Percentiles rank a stretch among this genome's conserved stretches.
Evolutionary conservation across 2,113 vertebrate species (phyloP).

Genomic region (Centropristis striata): DNA sequence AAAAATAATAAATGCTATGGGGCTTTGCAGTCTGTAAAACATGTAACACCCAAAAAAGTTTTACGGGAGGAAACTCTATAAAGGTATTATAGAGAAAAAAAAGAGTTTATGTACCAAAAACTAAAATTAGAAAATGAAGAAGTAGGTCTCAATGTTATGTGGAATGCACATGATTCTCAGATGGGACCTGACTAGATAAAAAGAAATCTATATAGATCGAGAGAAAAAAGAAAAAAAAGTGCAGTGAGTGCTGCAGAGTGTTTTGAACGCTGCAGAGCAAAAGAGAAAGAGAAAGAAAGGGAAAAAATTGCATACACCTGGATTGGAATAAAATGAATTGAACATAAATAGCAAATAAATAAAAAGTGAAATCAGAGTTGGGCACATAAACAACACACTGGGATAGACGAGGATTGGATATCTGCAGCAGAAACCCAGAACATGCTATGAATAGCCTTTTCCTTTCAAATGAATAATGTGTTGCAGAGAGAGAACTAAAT

Average conservation of each 20-base stretch:
- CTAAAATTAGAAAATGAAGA: slow-evolving; percentile 39
- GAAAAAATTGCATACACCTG: slow-evolving; percentile 1
- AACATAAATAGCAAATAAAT: slow-evolving; percentile 26
- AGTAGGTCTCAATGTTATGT: slow-evolving; percentile 25
- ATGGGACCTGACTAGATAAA: slow-evolving; percentile 36
- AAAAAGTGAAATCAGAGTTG: slow-evolving; percentile 28
- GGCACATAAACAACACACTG: slow-evolving; percentile 20
- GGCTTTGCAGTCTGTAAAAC: neutral
- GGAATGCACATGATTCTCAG: slow-evolving; percentile 27
- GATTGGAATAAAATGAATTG: slow-evolving; percentile 18
- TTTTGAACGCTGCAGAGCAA: slow-evolving; percentile 22
- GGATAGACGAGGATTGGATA: neutral
- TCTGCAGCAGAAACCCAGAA: slow-evolving; percentile 15
- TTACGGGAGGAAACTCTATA: neutral
- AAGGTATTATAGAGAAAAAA: neutral
- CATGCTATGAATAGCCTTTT: slow-evolving; percentile 51
- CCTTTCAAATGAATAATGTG: slow-evolving; percentile 53
- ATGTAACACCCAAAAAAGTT: neutral
- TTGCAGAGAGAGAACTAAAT: slow-evolving; percentile 36
- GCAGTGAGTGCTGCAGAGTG: slow-evolving; percentile 15
- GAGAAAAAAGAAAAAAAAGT: too few species aligned
- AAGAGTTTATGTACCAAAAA: slow-evolving; percentile 10
- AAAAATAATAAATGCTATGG: neutral
- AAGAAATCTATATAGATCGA: slow-evolving; percentile 39
- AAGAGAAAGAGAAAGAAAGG: neutral